These are phyloP conservation scores for Phylloscopus whistleri DNA, from an alignment of 2,113 vertebrate genomes.

Conservation along the genomic window DNA sequence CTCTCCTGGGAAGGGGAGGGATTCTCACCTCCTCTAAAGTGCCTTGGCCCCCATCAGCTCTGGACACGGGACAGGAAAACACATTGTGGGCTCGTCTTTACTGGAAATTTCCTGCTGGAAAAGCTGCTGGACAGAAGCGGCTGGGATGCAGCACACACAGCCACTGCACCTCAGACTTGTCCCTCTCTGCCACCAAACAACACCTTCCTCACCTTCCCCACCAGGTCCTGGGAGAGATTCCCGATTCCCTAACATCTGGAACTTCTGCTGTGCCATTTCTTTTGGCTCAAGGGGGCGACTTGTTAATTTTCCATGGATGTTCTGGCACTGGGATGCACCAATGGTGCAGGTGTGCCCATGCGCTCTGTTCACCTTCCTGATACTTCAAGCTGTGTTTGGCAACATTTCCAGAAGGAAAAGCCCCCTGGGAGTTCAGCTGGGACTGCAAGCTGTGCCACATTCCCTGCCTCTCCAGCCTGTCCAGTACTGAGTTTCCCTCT, in stretches of 20 bases:
- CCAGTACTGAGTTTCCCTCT: not conserved
- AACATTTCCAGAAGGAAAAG: not conserved
- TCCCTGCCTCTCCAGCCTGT: not conserved
- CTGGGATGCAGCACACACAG: rapidly evolving
- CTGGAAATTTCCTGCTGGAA: not conserved
- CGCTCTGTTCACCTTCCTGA: not conserved
- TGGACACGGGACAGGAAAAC: not conserved
- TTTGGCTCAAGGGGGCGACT: not conserved
- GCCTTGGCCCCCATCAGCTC: not conserved
- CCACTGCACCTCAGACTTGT: not conserved
- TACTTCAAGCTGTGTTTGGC: not conserved
- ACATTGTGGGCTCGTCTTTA: not conserved
- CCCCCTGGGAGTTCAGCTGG: not conserved
- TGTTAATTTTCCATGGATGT: not conserved
- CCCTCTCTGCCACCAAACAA: not conserved
- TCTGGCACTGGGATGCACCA: not conserved
- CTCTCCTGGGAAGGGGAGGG: not conserved
- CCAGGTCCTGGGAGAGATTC: not conserved
- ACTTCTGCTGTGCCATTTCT: not conserved
- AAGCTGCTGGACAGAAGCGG: not conserved
- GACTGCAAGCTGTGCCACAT: not conserved
- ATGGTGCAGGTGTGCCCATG: no score
- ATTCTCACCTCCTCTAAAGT: not conserved
- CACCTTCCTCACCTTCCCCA: not conserved
- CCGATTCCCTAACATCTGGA: rapidly evolving